These are phyloP conservation scores for Jacana jacana DNA, from an alignment of 2,113 vertebrate species.

Conservation along the genomic window DNA sequence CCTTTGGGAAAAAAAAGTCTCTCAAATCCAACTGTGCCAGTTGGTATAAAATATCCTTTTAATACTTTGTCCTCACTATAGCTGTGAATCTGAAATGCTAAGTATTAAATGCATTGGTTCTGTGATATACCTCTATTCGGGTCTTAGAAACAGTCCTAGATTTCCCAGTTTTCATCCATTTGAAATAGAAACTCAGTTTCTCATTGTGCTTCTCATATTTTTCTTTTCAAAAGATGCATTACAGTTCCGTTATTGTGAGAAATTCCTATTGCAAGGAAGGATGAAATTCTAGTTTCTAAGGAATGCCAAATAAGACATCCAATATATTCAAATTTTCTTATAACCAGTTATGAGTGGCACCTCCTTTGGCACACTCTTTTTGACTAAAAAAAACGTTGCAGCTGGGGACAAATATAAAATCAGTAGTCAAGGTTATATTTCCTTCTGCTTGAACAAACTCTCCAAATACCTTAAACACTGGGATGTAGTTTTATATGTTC, in stretches of 20 bases:
- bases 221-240: neutral
- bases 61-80: neutral
- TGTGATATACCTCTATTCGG: neutral
- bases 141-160: neutral
- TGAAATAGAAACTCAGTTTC: neutral
- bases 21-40: neutral
- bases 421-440: neutral
- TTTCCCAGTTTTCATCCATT: neutral
- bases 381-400: neutral
- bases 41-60: neutral
- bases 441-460: neutral
- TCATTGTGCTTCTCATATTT: neutral
- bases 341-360: neutral
- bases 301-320: neutral
- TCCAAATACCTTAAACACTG: neutral
- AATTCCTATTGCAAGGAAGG: neutral
- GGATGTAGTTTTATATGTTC: neutral
- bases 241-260: neutral
- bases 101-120: rapidly evolving
- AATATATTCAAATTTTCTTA: neutral
- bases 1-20: neutral
- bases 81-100: neutral
- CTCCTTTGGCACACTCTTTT: neutral
- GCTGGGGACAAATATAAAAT: neutral
- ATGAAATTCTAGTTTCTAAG: neutral